A percentile compares a stretch with the other conserved stretches of the same genome.
phyloP scores from a whole-genome alignment of 2,113 vertebrate species.

The Larimichthys crocea region DNA sequence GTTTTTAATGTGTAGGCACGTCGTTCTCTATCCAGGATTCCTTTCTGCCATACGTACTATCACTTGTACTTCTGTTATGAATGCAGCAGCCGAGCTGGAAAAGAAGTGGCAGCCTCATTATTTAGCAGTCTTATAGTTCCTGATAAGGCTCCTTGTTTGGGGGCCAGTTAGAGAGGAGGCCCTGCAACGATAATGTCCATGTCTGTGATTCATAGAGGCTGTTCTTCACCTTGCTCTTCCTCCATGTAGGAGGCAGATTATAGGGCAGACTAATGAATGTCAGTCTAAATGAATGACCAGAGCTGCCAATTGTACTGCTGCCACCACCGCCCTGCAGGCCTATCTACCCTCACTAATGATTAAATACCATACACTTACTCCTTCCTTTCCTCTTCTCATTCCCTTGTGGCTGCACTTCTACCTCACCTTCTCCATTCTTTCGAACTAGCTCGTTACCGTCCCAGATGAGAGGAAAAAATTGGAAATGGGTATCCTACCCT shows the following conservation, averaged over 20 bases:
- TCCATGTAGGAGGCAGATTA: conserved; percentile 61
- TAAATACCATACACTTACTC: conserved; percentile 52
- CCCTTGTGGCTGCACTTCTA: conserved; percentile 31
- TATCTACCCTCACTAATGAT: conserved; percentile 64
- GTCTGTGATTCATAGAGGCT: conserved; percentile 60
- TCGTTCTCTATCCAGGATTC: not conserved
- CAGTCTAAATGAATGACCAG: conserved; percentile 65
- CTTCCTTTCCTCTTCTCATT: conserved; percentile 21
- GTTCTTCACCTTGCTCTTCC: conserved; percentile 47
- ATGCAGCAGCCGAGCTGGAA: not conserved
- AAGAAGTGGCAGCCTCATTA: conserved; percentile 66
- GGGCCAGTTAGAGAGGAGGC: conserved; percentile 20
- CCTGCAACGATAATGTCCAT: conserved; percentile 43
- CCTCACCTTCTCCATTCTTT: conserved; percentile 35
- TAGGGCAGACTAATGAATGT: conserved; percentile 70
- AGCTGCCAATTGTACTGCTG: conserved; percentile 50
- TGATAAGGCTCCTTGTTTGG: conserved; percentile 49
- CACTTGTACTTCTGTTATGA: conserved; percentile 15
- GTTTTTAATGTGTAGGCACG: not conserved
- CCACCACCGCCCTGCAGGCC: conserved; percentile 28
- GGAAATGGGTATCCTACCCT: conserved; percentile 28
- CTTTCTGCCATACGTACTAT: not conserved
- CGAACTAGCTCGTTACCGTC: conserved; percentile 60
- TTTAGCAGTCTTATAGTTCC: conserved; percentile 32
- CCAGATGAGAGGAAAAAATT: conserved; percentile 57